These are phyloP conservation scores for Myotis pilosus DNA, from an alignment of 2,797 vertebrate genomes.

Conservation along the genomic window DNA sequence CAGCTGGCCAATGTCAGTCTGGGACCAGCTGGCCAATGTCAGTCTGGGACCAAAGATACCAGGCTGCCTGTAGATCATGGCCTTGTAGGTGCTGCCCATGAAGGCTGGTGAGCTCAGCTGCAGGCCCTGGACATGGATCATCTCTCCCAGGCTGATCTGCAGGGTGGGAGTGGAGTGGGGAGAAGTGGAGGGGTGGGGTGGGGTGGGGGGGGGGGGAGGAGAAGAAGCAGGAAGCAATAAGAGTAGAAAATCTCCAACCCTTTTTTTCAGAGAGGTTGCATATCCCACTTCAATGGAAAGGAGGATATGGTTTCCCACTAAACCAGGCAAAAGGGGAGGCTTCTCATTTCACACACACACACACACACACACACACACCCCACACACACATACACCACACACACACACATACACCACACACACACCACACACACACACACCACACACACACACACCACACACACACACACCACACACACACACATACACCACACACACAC, in stretches of 20 bases:
- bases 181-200: rapidly evolving
- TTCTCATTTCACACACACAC: neutral
- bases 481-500: too few relatives aligned
- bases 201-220: too few relatives aligned
- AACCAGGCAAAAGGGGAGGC: neutral
- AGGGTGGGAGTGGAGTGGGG: neutral
- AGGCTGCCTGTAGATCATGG: conserved; percentile 87
- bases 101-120: conserved; percentile 80
- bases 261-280: neutral
- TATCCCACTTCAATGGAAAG: neutral
- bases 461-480: too few relatives aligned
- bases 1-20: conserved; percentile 87
- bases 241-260: neutral
- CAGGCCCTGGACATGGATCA: conserved; percentile 82
- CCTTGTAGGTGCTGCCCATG: conserved; percentile 82
- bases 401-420: too few relatives aligned
- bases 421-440: too few relatives aligned
- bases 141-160: conserved; percentile 87
- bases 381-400: too few relatives aligned
- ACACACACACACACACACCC: too few relatives aligned
- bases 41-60: conserved; percentile 81
- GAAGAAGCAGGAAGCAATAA: neutral
- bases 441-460: too few relatives aligned
- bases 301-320: neutral
- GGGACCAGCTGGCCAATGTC: conserved; percentile 82